Percentiles rank a stretch among this genome's conserved stretches.
phyloP scores from a whole-genome alignment of 2,888 invertebrate species.

The Chrysodeixis includens region DNA sequence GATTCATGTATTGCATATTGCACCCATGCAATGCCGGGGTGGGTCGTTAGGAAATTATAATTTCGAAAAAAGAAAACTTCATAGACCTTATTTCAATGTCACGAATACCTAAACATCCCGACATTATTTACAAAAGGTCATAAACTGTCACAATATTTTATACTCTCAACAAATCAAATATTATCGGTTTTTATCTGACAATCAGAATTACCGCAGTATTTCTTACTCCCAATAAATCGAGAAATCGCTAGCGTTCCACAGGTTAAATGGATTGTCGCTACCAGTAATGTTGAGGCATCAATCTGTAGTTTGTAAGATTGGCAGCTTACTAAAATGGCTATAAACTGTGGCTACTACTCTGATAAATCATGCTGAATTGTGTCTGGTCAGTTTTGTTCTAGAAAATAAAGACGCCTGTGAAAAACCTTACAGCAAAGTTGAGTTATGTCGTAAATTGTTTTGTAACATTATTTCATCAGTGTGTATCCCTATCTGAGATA shows the following conservation, averaged over 20 bases:
- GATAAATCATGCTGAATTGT: too few relatives aligned
- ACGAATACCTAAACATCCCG: too few relatives aligned
- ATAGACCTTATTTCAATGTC: too few relatives aligned
- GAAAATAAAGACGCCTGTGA: background rate
- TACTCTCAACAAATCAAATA: conserved; percentile 1
- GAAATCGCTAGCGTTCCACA: background rate
- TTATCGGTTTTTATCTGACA: conserved; percentile 1
- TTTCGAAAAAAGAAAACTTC: too few relatives aligned
- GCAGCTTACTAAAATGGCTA: background rate
- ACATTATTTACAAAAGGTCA: background rate
- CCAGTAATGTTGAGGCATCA: conserved; percentile 4
- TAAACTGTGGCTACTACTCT: too few relatives aligned
- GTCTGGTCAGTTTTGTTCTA: background rate
- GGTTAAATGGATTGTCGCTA: conserved; percentile 1
- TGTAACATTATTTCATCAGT: background rate
- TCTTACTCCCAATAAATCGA: background rate
- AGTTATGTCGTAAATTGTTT: background rate
- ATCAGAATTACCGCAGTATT: conserved; percentile 2
- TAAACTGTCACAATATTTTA: too few relatives aligned
- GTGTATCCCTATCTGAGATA: background rate
- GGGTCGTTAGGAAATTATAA: too few relatives aligned
- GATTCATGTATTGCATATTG: too few relatives aligned
- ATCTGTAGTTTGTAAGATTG: conserved; percentile 2
- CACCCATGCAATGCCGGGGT: too few relatives aligned
- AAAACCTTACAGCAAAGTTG: background rate